Evolutionary conservation across 2,113 vertebrate genomes (phyloP), one percentile per base, ranked within the genome.

Genomic region (Sylvia atricapilla): DNA sequence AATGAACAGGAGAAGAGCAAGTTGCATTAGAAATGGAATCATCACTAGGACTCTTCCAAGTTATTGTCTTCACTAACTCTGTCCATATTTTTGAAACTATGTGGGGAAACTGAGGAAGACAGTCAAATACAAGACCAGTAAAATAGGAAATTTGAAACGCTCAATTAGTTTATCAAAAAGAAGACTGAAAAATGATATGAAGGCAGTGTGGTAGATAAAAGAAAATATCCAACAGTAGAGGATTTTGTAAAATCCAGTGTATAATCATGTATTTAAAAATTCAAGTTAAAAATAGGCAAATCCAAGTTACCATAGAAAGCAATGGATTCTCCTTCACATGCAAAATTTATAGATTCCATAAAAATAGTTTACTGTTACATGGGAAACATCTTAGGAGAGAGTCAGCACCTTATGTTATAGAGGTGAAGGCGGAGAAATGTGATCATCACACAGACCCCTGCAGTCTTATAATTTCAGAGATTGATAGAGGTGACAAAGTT

Each of bases 401-500:
- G 23, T 50, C 33, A 58, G 33, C 7, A 59, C 4, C 7, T 80
- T 59, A 14, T 46, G 17, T 37, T 59, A 49, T 3, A n/a, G 28
- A 15, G 20, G 23, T 31, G 15, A 24, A 67, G 28, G 10, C 9
- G 11, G 15, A 87, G 24, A 15, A 78, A 74, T 0, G 3, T 13
- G 25, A 55, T 35, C 7, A 11, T 41, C 0, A 1, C 27, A 5
- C 18, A 33, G 31, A 13, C 7, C 5, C 16, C 43, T 23, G 18
- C 2, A 78, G 24, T 10, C 19, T 37, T 58, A 17, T 9, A 18
- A 63, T 72, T 72, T 70, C 72, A 60, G 41, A 91, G 10, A 24
- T 7, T 37, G 52, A 62, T 3, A 27, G 31, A 41, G 28, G 16
- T n/a, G 37, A 67, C n/a, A 59, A 85, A 44, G 6, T 44, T 81